These are phyloP conservation scores for Sigmodon hispidus DNA, from an alignment of 2,113 vertebrate species.

Conservation along the genomic window DNA sequence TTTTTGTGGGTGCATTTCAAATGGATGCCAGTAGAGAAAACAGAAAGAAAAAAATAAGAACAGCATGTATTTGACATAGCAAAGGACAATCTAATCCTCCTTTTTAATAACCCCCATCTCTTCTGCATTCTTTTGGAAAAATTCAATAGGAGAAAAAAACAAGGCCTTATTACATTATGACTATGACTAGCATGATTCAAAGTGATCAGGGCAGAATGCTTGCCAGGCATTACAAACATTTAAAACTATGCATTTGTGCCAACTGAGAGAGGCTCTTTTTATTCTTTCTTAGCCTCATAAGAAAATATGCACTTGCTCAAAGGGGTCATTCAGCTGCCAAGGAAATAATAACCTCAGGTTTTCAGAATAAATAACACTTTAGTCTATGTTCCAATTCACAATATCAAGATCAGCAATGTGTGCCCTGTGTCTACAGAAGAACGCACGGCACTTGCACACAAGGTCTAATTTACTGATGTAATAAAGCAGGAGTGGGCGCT, in stretches of 20 bases:
- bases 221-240: neutral
- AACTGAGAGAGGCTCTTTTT: neutral
- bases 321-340: conserved; percentile 22
- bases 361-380: conserved; percentile 34
- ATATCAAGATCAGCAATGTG: neutral
- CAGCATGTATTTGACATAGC: neutral
- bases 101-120: neutral
- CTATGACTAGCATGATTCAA: neutral
- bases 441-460: neutral
- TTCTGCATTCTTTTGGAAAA: neutral
- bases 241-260: neutral
- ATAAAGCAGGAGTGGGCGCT: neutral
- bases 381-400: neutral
- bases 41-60: neutral
- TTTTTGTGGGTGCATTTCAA: neutral
- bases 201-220: neutral
- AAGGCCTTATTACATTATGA: neutral
- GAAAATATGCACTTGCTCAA: conserved; percentile 22
- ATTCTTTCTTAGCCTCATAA: neutral
- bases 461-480: neutral
- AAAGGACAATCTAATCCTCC: neutral
- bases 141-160: neutral
- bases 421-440: neutral
- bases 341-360: conserved; percentile 29
- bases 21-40: neutral